Base-by-base conservation (phyloP, 2,113 vertebrate genomes). In the Calonectris borealis region DNA sequence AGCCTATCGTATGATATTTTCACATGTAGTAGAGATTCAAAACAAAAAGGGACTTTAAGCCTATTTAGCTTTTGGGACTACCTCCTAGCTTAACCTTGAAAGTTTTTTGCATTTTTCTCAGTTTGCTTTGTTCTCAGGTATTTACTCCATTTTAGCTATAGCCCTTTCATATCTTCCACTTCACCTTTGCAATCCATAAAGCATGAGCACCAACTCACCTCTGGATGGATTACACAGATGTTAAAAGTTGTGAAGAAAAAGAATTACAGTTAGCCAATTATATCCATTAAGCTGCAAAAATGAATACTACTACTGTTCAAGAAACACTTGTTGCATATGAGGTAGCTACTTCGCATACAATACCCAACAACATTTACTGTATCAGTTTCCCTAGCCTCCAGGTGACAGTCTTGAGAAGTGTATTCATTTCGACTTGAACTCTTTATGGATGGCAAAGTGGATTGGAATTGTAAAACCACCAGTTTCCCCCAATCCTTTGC, bases 141-240 rank as follows among this genome's bases (percentile, higher is more conserved):
- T 97, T 96, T 97, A 96, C 82, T 88, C 92, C 66, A 96, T 93
- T 97, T 97, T 96, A 96, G 78, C 65, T 81, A 97, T 86, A 97
- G 87, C 94, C 92, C 46, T 90, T 96, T 96, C 93, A 52, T 90
- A 92, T 79, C 86, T 85, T 94, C 55, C 86, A 64, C 38, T 49
- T 96, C 92, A 95, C 85, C 88, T 97, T 92, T 96, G 78, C 87
- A 91, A 96, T 95, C 92, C 75, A 95, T 87, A 93, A 95, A 87
- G 49, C 86, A 93, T 69, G 60, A 78, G 22, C 29, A 86, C 68
- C 89, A 93, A 55, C 70, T 80, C 52, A 16, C 92, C 75, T 75
- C 64, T 58, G 24, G 21, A 27, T 52, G 85, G 54, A 68, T 55
- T 95, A 92, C 25, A 84, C 26, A 85, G 40, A 60, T 77, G 86